Conservation (phyloP, 2,113 vertebrate genomes). For the Bothrops jararaca region DNA sequence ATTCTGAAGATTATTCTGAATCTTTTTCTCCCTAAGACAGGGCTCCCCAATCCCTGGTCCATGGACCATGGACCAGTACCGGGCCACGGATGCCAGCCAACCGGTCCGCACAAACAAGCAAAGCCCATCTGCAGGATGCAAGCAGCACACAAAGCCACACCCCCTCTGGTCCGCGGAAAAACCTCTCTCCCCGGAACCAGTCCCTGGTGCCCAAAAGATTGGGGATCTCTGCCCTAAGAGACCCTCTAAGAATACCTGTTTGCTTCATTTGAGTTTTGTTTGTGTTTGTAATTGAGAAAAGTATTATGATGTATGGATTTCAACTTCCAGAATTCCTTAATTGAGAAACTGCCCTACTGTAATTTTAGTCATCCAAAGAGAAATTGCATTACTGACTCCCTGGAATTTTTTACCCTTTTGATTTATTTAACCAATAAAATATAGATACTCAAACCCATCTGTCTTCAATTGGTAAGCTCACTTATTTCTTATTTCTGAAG, state of each 20-base stretch:
- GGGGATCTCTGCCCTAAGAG: background rate
- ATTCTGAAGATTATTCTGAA: background rate
- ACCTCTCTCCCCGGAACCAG: too few species aligned
- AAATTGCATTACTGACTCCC: background rate
- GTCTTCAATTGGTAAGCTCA: background rate
- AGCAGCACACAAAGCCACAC: too few species aligned
- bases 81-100: too few species aligned
- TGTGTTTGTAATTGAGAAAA: background rate
- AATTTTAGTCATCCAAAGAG: background rate
- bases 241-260: background rate
- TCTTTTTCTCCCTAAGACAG: background rate
- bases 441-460: background rate
- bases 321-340: background rate
- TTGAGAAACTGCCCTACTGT: background rate
- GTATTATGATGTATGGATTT: background rate
- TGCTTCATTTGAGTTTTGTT: background rate
- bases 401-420: background rate
- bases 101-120: too few species aligned
- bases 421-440: background rate
- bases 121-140: too few species aligned
- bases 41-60: too few species aligned
- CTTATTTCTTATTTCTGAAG: background rate
- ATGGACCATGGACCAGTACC: too few species aligned
- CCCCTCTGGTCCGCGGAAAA: too few species aligned
- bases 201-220: too few species aligned